Base-by-base conservation (phyloP, 2,113 vertebrate species). In the Gila orcuttii region DNA sequence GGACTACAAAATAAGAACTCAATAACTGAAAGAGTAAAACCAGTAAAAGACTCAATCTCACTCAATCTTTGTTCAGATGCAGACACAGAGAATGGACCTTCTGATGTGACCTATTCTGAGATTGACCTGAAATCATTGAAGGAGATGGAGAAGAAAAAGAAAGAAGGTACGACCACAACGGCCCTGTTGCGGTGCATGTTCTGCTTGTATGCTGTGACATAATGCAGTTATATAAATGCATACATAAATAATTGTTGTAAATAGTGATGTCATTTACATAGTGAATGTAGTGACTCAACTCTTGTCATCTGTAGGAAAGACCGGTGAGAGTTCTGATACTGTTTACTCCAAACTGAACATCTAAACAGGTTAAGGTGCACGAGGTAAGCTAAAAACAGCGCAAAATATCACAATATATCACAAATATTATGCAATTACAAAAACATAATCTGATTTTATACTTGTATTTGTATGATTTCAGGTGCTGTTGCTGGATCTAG, bases 291-390 rank as follows among this genome's bases (percentile, higher is more conserved):
- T n/a, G 6, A 23, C 55, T 21, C 19, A 3, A 4, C 33, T 79
- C 28, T 73, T 73, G 28, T 74, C 52, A 4, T 23, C 15, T 28
- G 4, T 19, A 87, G 82, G 12, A 71, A 75, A 64, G 6, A 4
- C 28, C 23, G 11, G 8, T 45, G 57, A 11, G 10, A 33, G 33
- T 23, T 0, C 15, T 64, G 64, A 75, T 6, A 84, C 66, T 2
- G 15, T 87, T 66, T 87, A 87, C 55, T 79, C 75, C 59, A 59
- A 74, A 45, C 9, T 84, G 31, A 87, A 55, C 39, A 11, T 74
- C 2, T 21, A 64, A 50, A 36, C 36, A 12, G 21, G 42, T 79
- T 66, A 39, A 69, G 33, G 31, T 69, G 36, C 36, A 39, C 36
- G 52, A 83, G 62, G 75, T 83, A 69, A 83, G 21, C 17, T 15